Percentiles rank a stretch among this genome's conserved stretches.
phyloP scores from a whole-genome alignment of 2,888 invertebrate genomes.

The Cerastis leucographa region DNA sequence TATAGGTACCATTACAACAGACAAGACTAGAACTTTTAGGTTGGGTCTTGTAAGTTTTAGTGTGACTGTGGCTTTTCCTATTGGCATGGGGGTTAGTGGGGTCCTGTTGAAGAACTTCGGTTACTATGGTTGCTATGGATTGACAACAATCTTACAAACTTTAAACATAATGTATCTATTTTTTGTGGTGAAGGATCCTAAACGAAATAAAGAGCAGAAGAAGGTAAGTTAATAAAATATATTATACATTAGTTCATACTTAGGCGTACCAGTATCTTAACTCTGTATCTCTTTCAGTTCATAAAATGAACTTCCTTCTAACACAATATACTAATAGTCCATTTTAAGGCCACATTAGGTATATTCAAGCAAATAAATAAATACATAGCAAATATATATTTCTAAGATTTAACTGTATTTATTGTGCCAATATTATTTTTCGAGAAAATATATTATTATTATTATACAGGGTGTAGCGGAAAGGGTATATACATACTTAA shows the following conservation, averaged over 20 bases:
- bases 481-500: no score
- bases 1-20: slow-evolving; percentile 94
- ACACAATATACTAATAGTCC: not conserved
- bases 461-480: no score
- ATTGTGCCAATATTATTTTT: no score
- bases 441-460: no score
- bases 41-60: slow-evolving; percentile 96
- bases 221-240: slow-evolving; percentile 71
- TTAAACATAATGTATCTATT: slow-evolving; percentile 93
- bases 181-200: slow-evolving; percentile 92
- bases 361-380: no score
- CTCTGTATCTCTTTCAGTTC: not conserved
- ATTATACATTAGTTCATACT: not conserved
- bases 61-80: slow-evolving; percentile 95
- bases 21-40: slow-evolving; percentile 94
- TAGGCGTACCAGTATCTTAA: not conserved
- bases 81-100: slow-evolving; percentile 96
- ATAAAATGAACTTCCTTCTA: not conserved
- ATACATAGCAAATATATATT: no score
- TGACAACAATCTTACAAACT: slow-evolving; percentile 92
- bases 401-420: no score
- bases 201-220: slow-evolving; percentile 78
- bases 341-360: not conserved
- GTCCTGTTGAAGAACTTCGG: slow-evolving; percentile 92
- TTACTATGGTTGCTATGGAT: slow-evolving; percentile 94